Conservation (phyloP, 2,888 invertebrate species). For the Gasteruption jaculator region DNA sequence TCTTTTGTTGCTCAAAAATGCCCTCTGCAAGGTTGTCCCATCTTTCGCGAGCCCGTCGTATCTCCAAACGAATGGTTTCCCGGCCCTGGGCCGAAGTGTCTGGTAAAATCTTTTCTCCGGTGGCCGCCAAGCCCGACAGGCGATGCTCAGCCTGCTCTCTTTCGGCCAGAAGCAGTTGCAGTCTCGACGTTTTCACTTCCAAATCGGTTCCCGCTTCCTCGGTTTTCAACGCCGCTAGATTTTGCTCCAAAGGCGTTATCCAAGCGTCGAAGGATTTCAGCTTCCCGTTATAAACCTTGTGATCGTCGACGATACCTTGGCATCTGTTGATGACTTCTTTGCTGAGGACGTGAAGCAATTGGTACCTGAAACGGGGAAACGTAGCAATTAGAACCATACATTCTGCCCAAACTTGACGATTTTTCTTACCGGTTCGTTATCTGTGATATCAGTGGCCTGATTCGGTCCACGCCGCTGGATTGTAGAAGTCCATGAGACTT, state of each 20-base stretch:
- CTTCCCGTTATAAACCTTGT: conserved; percentile 72
- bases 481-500: conserved; percentile 83
- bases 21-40: conserved; percentile 87
- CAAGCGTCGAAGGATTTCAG: conserved; percentile 71
- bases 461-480: conserved; percentile 76
- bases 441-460: conserved; percentile 84
- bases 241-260: conserved; percentile 72
- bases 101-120: conserved; percentile 86
- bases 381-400: conserved; percentile 1
- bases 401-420: neutral
- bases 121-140: conserved; percentile 67
- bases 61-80: conserved; percentile 81
- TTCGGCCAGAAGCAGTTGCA: conserved; percentile 72
- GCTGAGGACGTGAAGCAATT: conserved; percentile 72
- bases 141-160: conserved; percentile 80
- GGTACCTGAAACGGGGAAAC: conserved; percentile 62
- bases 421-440: conserved; percentile 73
- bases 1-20: conserved; percentile 78
- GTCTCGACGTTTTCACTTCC: conserved; percentile 64
- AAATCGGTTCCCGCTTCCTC: conserved; percentile 58
- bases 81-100: conserved; percentile 90
- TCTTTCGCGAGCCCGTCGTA: conserved; percentile 74
- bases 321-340: conserved; percentile 84
- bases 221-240: conserved; percentile 62
- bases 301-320: conserved; percentile 79